Evolutionary conservation across 2,113 vertebrate genomes (phyloP), one percentile per base, ranked within the genome.

Genomic region (Carollia perspicillata): DNA sequence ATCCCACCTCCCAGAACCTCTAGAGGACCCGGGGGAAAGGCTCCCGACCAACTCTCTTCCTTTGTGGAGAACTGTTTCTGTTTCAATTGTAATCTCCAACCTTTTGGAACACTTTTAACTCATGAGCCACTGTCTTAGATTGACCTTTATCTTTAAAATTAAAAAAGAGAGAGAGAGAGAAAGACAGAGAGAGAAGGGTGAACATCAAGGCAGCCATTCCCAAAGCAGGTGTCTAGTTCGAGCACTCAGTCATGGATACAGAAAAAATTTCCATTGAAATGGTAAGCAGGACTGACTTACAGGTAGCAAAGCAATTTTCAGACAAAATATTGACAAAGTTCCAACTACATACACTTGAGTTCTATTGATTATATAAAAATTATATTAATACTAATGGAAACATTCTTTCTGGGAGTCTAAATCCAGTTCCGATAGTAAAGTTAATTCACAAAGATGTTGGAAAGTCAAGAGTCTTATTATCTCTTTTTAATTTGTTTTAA

Each of bases 61-160:
- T 89, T 17, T 22, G 90, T 0, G 71, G 44, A 85, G 8, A 16
- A 35, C 51, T 20, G 2, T 68, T 68, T 71, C 60, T 66, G 26
- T 42, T 78, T 78, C 55, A 63, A 66, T 77, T 96, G 68, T 60
- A 84, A 84, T 86, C 35, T 14, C 33, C 58, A 89, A 35, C 35
- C 77, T 93, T 89, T 65, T 47, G 30, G 60, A 93, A 90, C 35
- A 84, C 58, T 95, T 90, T 93, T 79, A 81, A 93, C 47, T 85
- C 84, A 71, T 40, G 66, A 69, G 90, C 42, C 66, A 63, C 8
- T 53, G 97, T 71, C 71, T 75, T 78, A 79, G 30, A 53, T 65
- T 94, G 94, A 96, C 63, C 65, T 97, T 95, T 91, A 78, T 81
- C 47, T 95, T 95, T 58, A 84, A 40, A 86, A 91, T 12, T 51